phyloP scores from a whole-genome alignment of 2,797 vertebrate genomes.

The Lates japonicus region DNA sequence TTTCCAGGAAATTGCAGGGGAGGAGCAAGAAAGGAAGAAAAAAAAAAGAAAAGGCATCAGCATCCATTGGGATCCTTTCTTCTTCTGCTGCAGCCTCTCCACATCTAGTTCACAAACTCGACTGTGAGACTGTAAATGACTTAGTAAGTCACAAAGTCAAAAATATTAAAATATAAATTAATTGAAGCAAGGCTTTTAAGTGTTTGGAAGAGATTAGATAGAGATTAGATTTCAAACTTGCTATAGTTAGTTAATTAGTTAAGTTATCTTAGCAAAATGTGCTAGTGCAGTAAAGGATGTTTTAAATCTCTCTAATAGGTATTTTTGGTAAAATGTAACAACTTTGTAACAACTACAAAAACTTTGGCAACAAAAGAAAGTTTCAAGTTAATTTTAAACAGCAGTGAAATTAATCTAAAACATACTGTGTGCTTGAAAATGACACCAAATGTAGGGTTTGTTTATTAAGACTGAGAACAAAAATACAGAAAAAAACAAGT shows the following conservation, averaged over 20 bases:
- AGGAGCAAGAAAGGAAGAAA: constrained; percentile 38
- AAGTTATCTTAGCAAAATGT: neutral
- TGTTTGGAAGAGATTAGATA: neutral
- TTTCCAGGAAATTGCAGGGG: constrained; percentile 76
- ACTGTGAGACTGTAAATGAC: constrained; percentile 26
- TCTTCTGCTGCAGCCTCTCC: constrained; percentile 26
- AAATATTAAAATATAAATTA: constrained; percentile 33
- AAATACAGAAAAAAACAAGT: neutral
- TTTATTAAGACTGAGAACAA: neutral
- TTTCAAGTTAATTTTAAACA: neutral
- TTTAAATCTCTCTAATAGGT: no score
- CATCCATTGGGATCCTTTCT: constrained; percentile 55
- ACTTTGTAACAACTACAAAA: neutral
- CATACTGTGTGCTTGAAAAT: neutral
- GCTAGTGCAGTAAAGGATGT: neutral
- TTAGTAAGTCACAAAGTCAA: constrained; percentile 30
- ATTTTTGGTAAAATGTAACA: neutral
- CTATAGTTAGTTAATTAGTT: neutral
- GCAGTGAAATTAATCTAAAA: neutral
- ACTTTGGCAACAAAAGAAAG: neutral
- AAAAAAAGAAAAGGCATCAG: constrained; percentile 13
- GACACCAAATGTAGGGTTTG: no score
- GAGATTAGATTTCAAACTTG: neutral
- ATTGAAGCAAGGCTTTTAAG: constrained; percentile 25
- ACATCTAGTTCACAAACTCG: constrained; percentile 36